These are phyloP conservation scores for Anolis carolinensis DNA, from an alignment of 2,113 vertebrate genomes.

Conservation along the genomic window DNA sequence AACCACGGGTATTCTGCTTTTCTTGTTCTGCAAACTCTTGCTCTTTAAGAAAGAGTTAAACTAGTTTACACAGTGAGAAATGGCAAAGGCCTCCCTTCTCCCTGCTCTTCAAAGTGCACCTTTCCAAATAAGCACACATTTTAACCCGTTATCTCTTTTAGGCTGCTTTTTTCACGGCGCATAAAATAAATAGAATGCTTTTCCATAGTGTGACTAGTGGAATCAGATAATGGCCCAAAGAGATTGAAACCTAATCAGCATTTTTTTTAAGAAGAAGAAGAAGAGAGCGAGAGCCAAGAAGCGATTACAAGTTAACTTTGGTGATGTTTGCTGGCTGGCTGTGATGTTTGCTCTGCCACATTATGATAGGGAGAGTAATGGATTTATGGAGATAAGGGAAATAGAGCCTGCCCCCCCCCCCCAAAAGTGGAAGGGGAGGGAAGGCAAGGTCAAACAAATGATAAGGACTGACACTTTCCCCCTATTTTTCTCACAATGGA, in stretches of 20 bases:
- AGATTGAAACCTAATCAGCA: conserved; percentile 78
- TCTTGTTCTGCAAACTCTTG: conserved; percentile 40
- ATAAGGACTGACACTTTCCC: conserved; percentile 79
- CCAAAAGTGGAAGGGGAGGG: conserved; percentile 3
- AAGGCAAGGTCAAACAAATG: conserved; percentile 70
- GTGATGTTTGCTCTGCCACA: conserved; percentile 77
- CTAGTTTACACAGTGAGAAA: conserved; percentile 71
- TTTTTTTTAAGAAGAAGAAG: neutral
- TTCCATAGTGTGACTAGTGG: conserved; percentile 80
- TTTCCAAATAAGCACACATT: conserved; percentile 75
- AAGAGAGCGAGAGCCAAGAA: conserved; percentile 66
- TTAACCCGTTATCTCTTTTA: conserved; percentile 68
- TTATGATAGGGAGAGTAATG: conserved; percentile 83
- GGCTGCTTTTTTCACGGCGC: conserved; percentile 63
- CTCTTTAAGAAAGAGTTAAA: conserved; percentile 70
- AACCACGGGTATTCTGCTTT: neutral
- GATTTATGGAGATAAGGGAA: conserved; percentile 81
- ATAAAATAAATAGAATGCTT: conserved; percentile 68
- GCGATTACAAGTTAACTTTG: conserved; percentile 75
- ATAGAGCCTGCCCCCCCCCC: conserved; percentile 70
- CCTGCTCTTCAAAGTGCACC: conserved; percentile 61
- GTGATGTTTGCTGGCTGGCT: conserved; percentile 73
- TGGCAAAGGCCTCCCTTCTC: conserved; percentile 64
- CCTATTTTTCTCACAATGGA: conserved; percentile 81
- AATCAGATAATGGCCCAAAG: conserved; percentile 80